Evolutionary conservation across 2,888 invertebrate species (phyloP).

Genomic region (Phengaris alcon): DNA sequence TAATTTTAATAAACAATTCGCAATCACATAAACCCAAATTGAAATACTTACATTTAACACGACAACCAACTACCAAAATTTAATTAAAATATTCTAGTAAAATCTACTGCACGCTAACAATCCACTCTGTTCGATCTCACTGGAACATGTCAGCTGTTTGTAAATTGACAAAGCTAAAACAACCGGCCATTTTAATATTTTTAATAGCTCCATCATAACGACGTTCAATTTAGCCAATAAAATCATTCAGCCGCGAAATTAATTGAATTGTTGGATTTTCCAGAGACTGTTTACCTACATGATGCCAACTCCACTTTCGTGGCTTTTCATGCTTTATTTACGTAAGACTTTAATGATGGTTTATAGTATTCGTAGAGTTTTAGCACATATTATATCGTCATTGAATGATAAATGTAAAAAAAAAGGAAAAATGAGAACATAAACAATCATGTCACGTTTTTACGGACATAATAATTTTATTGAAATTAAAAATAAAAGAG

Average conservation of each 20-base stretch:
- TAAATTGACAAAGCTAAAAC: slow-evolving; percentile 24
- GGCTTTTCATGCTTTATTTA: too few species aligned
- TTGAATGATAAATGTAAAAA: too few species aligned
- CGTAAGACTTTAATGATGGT: too few species aligned
- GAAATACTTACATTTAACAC: slow-evolving; percentile 23
- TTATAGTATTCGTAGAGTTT: too few species aligned
- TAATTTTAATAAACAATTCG: slow-evolving; percentile 13
- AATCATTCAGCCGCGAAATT: not conserved
- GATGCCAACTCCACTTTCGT: too few species aligned
- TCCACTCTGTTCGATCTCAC: slow-evolving; percentile 33
- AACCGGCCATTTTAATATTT: slow-evolving; percentile 17
- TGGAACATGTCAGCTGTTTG: slow-evolving; percentile 32
- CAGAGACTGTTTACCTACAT: too few species aligned
- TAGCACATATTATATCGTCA: too few species aligned
- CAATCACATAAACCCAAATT: slow-evolving; percentile 15
- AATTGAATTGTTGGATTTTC: slow-evolving; percentile 1
- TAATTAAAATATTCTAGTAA: slow-evolving; percentile 35
- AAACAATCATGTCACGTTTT: too few species aligned
- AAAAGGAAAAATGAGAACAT: too few species aligned
- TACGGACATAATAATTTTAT: too few species aligned
- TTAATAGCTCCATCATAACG: not conserved
- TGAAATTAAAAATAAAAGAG: too few species aligned
- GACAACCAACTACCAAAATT: slow-evolving; percentile 31
- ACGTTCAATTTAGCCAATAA: not conserved
- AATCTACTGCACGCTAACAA: slow-evolving; percentile 35